Conservation (phyloP, 1,140 invertebrate genomes). For the Akabosia matsudoensis region DNA sequence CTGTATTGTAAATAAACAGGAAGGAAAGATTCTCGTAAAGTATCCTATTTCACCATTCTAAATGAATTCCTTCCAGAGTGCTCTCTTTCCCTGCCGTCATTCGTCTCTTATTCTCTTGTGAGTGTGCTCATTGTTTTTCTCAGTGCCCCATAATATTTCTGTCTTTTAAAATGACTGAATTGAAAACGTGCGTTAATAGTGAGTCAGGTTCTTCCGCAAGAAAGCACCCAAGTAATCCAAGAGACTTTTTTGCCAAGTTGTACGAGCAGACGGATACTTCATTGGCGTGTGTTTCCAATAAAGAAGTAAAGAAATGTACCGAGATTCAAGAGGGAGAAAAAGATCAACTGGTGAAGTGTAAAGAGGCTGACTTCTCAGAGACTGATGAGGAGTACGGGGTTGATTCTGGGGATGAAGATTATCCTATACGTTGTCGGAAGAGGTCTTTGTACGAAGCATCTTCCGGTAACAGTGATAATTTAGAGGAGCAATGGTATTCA, state of each 20-base stretch:
- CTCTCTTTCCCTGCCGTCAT: not conserved
- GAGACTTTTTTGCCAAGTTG: slow-evolving; percentile 41
- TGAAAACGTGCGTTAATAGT: not conserved
- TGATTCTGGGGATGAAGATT: not conserved
- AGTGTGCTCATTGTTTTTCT: not conserved
- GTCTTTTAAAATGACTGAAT: not conserved
- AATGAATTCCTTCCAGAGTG: not conserved
- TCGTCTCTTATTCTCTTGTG: not conserved
- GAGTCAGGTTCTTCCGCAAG: not conserved
- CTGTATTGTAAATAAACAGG: not conserved
- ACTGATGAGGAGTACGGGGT: not conserved
- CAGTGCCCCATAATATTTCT: not conserved
- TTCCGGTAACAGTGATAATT: not conserved
- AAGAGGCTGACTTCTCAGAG: too few species aligned
- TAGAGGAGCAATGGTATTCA: not conserved
- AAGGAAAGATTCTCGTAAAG: not conserved
- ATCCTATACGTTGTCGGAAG: not conserved
- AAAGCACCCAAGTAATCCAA: slow-evolving; percentile 33
- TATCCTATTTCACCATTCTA: not conserved
- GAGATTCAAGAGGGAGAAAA: not conserved
- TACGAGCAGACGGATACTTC: too few species aligned
- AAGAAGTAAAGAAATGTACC: too few species aligned
- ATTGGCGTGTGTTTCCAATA: too few species aligned
- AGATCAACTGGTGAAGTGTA: not conserved
- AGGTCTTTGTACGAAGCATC: not conserved